Conservation (phyloP, 2,888 invertebrate genomes). For the Lithophane leautieri region DNA sequence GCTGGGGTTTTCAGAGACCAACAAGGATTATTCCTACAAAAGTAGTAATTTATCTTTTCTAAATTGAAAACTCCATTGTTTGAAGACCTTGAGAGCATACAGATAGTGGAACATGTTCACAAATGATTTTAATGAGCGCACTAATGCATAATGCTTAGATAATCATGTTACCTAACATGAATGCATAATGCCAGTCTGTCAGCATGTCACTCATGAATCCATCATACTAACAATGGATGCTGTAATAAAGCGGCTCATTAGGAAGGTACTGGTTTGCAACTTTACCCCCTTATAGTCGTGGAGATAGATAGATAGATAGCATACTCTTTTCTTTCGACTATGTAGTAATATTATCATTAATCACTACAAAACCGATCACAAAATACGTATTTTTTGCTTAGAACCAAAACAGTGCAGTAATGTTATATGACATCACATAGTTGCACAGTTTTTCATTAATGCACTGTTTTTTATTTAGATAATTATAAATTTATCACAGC, state of each 20-base stretch:
- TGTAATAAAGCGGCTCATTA: neutral
- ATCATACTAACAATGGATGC: no score
- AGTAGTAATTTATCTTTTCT: neutral
- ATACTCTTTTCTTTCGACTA: no score
- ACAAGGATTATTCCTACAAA: neutral
- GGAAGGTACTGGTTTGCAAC: neutral
- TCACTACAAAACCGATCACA: no score
- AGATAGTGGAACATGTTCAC: neutral
- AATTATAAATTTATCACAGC: no score
- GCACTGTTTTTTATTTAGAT: no score
- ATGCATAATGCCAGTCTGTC: neutral
- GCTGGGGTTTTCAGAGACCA: neutral
- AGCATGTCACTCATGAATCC: neutral
- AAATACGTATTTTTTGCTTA: no score
- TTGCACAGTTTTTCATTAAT: no score
- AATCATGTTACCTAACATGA: neutral
- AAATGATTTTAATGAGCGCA: constrained; percentile 1
- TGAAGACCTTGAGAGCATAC: neutral
- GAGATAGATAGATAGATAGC: neutral
- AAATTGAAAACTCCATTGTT: neutral
- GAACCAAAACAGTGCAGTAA: no score
- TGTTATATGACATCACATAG: no score
- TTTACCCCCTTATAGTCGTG: neutral
- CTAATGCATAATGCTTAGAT: neutral
- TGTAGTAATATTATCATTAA: no score